These are phyloP conservation scores for Nesoenas mayeri DNA, from an alignment of 2,113 vertebrate genomes.

Conservation along the genomic window DNA sequence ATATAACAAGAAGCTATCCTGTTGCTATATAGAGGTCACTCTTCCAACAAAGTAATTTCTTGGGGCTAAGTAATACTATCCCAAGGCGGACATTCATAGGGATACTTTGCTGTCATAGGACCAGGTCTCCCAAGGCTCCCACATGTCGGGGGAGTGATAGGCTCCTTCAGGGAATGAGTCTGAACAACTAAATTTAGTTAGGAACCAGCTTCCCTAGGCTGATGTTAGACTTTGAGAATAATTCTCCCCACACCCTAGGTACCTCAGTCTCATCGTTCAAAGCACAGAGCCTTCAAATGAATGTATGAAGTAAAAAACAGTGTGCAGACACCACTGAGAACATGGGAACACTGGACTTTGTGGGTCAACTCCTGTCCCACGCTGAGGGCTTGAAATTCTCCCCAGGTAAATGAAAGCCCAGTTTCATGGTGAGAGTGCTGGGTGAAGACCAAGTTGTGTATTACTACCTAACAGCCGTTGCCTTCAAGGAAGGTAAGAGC, in stretches of 20 bases:
- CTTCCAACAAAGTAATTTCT: background rate
- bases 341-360: background rate
- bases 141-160: background rate
- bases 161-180: background rate
- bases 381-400: background rate
- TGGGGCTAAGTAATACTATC: background rate
- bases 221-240: background rate
- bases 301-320: accelerated
- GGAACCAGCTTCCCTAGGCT: background rate
- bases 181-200: background rate
- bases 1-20: background rate
- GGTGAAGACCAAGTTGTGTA: background rate
- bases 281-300: background rate
- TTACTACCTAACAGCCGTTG: background rate
- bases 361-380: background rate
- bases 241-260: background rate
- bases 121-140: background rate
- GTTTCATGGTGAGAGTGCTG: background rate
- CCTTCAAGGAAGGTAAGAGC: background rate
- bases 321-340: background rate
- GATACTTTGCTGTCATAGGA: background rate
- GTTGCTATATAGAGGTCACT: background rate
- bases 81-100: background rate
- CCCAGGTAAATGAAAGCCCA: background rate
- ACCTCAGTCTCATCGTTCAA: background rate